phyloP scores from a whole-genome alignment of 2,888 invertebrate genomes.

The Macrosoma leucophasiata region DNA sequence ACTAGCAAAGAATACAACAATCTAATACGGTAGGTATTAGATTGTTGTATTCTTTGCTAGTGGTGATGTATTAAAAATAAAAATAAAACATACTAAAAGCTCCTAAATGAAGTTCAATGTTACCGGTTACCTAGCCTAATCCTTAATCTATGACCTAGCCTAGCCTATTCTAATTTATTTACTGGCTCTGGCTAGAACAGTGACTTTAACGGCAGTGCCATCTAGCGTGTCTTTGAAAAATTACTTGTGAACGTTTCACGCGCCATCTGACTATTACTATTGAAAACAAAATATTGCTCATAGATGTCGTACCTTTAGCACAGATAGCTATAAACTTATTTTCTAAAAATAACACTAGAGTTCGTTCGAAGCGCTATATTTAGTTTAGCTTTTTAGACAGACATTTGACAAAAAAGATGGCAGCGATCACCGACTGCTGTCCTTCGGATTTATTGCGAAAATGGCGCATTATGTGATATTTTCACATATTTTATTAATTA shows the following conservation, averaged over 20 bases:
- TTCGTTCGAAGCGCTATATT: constrained; percentile 73
- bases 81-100: too few species aligned
- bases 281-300: neutral
- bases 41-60: too few species aligned
- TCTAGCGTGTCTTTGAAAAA: too few species aligned
- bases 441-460: constrained; percentile 69
- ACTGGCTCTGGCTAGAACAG: too few species aligned
- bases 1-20: too few species aligned
- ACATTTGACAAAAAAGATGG: constrained; percentile 77
- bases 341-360: constrained; percentile 75
- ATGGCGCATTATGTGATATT: constrained; percentile 73
- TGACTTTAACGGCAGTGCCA: too few species aligned
- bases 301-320: constrained; percentile 46
- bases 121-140: too few species aligned
- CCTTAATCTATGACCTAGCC: too few species aligned
- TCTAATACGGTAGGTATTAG: too few species aligned
- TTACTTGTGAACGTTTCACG: neutral
- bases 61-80: too few species aligned
- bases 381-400: constrained; percentile 75
- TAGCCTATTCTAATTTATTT: too few species aligned
- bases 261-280: constrained; percentile 35
- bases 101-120: too few species aligned
- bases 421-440: constrained; percentile 72
- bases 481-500: constrained; percentile 64
- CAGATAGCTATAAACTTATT: constrained; percentile 38